A percentile compares a stretch with the other conserved stretches of the same genome.
Conservation (phyloP, 1,140 invertebrate species). For the Probaryconus sp. region DNA sequence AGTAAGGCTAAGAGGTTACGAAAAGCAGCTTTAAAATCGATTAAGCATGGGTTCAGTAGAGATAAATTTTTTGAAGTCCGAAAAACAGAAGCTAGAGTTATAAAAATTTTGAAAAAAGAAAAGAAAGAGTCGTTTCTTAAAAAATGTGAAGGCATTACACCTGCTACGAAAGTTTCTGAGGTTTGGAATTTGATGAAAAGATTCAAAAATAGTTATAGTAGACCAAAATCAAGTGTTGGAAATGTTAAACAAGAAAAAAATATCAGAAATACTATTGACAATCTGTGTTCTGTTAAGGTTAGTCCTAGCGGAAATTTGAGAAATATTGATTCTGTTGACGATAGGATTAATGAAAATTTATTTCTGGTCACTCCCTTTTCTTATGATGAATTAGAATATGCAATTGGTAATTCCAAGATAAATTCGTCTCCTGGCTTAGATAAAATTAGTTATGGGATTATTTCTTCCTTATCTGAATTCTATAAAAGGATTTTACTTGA, state of each 20-base stretch:
- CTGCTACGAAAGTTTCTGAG: neutral
- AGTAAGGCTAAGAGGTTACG: constrained; percentile 4
- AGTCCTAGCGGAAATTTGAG: neutral
- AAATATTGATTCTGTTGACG: neutral
- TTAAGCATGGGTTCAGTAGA: constrained; percentile 1
- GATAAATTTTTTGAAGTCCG: constrained; percentile 22
- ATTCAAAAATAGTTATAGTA: constrained; percentile 13
- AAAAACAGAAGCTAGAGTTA: constrained; percentile 15
- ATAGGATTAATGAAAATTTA: too few relatives aligned
- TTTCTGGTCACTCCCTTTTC: constrained; percentile 12
- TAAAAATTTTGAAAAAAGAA: constrained; percentile 10
- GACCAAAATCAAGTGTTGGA: neutral
- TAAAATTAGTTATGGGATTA: constrained; percentile 18
- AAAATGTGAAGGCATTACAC: constrained; percentile 9
- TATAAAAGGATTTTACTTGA: constrained; percentile 27
- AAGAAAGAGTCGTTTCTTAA: constrained; percentile 3
- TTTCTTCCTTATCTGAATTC: constrained; percentile 16
- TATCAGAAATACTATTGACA: constrained; percentile 21
- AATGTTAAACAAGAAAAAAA: constrained; percentile 14
- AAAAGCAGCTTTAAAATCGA: constrained; percentile 10
- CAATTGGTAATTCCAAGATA: neutral
- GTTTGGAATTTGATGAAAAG: constrained; percentile 10
- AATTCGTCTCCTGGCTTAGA: constrained; percentile 13
- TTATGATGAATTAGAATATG: constrained; percentile 15
- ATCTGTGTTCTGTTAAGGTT: constrained; percentile 9